Percentiles rank a stretch among this genome's conserved stretches.
These are phyloP conservation scores for Syrmaticus mikado DNA, from an alignment of 2,113 vertebrate genomes.

Conservation along the genomic window DNA sequence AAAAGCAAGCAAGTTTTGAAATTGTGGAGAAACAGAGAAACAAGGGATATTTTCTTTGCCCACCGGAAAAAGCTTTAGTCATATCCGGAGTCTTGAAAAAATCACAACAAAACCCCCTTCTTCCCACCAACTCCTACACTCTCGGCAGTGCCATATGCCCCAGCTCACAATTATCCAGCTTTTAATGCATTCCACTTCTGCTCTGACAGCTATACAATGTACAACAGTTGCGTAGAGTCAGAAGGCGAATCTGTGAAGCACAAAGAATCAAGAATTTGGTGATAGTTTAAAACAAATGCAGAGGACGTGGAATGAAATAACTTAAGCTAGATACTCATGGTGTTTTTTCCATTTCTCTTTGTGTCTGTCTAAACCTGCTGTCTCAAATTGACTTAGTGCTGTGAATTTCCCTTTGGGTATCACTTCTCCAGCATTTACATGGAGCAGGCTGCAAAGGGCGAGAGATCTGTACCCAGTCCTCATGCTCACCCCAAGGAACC, in stretches of 20 bases:
- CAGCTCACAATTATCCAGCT: slow-evolving; percentile 12
- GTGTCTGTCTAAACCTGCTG: neutral
- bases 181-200: slow-evolving; percentile 22
- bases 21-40: neutral
- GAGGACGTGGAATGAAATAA: slow-evolving; percentile 8
- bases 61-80: slow-evolving; percentile 19
- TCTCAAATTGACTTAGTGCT: neutral
- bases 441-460: neutral
- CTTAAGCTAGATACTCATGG: neutral
- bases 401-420: neutral
- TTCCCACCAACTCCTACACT: slow-evolving; percentile 26
- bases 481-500: neutral
- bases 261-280: neutral
- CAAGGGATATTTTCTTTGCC: slow-evolving; percentile 45
- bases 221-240: slow-evolving; percentile 26
- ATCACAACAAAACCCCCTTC: slow-evolving; percentile 49
- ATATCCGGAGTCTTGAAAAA: slow-evolving; percentile 36
- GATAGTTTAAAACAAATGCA: neutral
- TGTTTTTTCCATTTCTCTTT: neutral
- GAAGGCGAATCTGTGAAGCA: neutral
- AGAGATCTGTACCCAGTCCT: neutral
- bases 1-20: neutral
- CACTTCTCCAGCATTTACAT: neutral
- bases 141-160: slow-evolving; percentile 27
- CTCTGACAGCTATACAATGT: slow-evolving; percentile 5